phyloP scores from a whole-genome alignment of 2,113 vertebrate genomes.

The Eupsittula cactorum region DNA sequence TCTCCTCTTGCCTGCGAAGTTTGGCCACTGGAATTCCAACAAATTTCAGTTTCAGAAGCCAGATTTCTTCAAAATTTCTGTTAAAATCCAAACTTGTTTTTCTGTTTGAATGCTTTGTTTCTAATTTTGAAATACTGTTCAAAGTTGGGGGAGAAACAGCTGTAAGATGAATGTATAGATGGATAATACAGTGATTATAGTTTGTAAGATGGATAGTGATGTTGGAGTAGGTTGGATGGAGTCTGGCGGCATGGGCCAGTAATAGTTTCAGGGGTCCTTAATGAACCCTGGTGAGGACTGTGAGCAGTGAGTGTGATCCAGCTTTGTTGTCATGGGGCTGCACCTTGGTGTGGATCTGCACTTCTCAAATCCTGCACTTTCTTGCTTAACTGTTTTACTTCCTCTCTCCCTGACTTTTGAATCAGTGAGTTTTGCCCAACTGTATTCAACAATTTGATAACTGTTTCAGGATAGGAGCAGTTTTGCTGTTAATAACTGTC shows the following conservation, averaged over 20 bases:
- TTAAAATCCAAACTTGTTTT: not conserved
- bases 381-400: not conserved
- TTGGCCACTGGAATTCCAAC: not conserved
- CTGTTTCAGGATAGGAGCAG: not conserved
- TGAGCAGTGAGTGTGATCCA: not conserved
- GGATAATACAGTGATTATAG: fast-evolving
- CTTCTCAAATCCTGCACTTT: not conserved
- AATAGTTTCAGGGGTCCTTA: not conserved
- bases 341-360: not conserved
- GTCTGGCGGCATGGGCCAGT: not conserved
- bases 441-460: not conserved
- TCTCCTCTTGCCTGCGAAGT: not conserved
- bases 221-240: not conserved
- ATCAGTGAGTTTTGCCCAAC: not conserved
- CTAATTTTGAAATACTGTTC: not conserved
- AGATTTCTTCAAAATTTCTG: not conserved
- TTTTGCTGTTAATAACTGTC: not conserved
- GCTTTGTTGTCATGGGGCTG: not conserved
- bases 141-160: not conserved
- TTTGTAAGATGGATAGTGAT: not conserved
- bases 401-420: not conserved
- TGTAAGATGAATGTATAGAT: not conserved
- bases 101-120: not conserved
- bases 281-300: not conserved
- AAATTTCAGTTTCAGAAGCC: not conserved